Evolutionary conservation across 1,140 invertebrate species (phyloP), one percentile per base, ranked within the genome.

Genomic region (Gryon sp.): DNA sequence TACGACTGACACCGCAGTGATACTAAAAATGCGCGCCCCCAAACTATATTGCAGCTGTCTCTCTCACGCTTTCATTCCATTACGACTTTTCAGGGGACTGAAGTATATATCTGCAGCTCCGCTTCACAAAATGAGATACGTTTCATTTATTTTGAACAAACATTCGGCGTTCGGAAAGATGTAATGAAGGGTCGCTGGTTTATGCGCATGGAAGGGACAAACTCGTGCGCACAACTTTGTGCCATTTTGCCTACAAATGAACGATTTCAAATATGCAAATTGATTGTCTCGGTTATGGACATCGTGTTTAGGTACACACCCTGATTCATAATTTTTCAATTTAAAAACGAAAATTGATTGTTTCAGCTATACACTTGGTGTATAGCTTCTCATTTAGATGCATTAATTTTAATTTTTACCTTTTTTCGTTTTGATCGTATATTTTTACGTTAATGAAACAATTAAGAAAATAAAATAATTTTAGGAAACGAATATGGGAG

Each of bases 141-240:
- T 73, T 73, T 73, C 57, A 73, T 73, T 73, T 65, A 73, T 65
- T 73, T 73, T 59, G 30, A 59, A 65, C 59, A 73, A 65, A 73
- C 59, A 73, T 72, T 62, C 46, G 40, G 9, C 20, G 32, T 46
- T 59, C 30, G 48, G 15, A 12, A 73, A 63, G 68, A 73, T 34
- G 59, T 73, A 73, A 73, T 57, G 68, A 73, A 73, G 57, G 68
- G 57, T 45, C 41, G 40, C 34, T 14, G 57, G 3, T 55, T 63
- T 55, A 60, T 55, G 32, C 43, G 18, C 24, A 1, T n/a, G n/a
- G n/a, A n/a, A 26, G 45, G 36, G 28, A 41, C 63, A 28, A 34
- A 36, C 16, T 32, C 38, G 20, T 22, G 32, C 36, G 20, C 18
- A n/a, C 20, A 48, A 57, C 50, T 59, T 69, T 57, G 43, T 34